A percentile compares a stretch with the other conserved stretches of the same genome.
Evolutionary conservation across 2,797 vertebrate species (phyloP).

Genomic region (Sparidentex hasta): DNA sequence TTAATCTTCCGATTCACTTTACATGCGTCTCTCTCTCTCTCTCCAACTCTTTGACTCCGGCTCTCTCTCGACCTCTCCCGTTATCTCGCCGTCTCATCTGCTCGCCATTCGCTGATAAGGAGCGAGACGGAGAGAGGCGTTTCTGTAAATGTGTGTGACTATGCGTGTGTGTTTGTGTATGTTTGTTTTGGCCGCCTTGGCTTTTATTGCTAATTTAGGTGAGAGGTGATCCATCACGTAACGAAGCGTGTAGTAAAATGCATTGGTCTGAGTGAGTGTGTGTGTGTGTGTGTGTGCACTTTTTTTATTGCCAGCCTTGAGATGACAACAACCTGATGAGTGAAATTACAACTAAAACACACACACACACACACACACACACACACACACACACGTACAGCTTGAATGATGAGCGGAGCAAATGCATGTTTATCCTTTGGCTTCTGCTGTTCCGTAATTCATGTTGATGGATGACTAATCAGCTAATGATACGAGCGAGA

Average conservation of each 20-base stretch:
- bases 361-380: conserved; percentile 17
- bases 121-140: conserved; percentile 1
- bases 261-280: not conserved
- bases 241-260: conserved; percentile 47
- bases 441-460: conserved; percentile 59
- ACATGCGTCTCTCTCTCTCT: not conserved
- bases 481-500: conserved; percentile 59
- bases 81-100: not conserved
- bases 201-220: conserved; percentile 54
- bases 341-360: conserved; percentile 19
- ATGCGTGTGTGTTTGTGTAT: conserved; percentile 11
- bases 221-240: conserved; percentile 62
- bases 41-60: conserved; percentile 6
- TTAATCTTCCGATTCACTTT: not conserved
- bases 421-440: conserved; percentile 56
- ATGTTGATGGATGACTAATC: conserved; percentile 73
- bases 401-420: conserved; percentile 45
- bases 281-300: not conserved
- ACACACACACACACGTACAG: conserved; percentile 22
- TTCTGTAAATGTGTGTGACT: not conserved
- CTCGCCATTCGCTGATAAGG: conserved; percentile 7
- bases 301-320: conserved; percentile 47
- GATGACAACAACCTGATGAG: conserved; percentile 60
- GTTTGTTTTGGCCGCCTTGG: conserved; percentile 22
- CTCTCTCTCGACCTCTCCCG: not conserved